Evolutionary conservation across 2,113 vertebrate species (phyloP), one percentile per base, ranked within the genome.

Genomic region (Platycercus adscitus): DNA sequence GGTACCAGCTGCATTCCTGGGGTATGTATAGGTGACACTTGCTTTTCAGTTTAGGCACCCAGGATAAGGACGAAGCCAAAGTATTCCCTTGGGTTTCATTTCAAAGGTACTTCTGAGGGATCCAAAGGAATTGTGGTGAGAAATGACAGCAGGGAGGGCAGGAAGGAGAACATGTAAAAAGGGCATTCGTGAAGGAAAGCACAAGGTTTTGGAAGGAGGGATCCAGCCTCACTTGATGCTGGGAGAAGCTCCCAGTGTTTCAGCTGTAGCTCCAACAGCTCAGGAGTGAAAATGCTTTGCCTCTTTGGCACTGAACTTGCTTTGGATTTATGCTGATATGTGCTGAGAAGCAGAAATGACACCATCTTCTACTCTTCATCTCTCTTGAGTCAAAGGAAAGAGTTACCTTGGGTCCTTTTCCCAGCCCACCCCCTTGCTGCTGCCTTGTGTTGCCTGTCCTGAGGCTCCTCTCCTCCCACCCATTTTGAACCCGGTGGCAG

Each of bases 241-340:
- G 14, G 28, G 16, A 72, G 49, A 91, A 10, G 19, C 10, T 87
- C 20, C 60, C 46, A 49, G 1, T 28, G 50, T 14, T 61, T 31
- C 1, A 0, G 2, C 10, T 5, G n/a, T 55, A 28, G 43, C 20
- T 79, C 35, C 0, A 0, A 13, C 35, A 66, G 39, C 46, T 66
- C 24, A 73, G 53, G 24, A 31, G 4, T 41, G 43, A 63, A 68
- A 50, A 73, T 7, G 7, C 25, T 80, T 23, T 37, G 29, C 19
- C 17, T 56, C 47, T 82, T 83, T 28, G 46, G 6, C 20, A 37
- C 33, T 50, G 53, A 86, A 60, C 18, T 41, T 39, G 31, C 35
- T 72, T 77, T 53, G 29, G 4, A 41, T 80, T 70, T 81, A 37
- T 26, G 23, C 25, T 76, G 25, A 13, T 37, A 8, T n/a, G 28